phyloP scores from a whole-genome alignment of 2,113 vertebrate genomes.

The Anser cygnoides region DNA sequence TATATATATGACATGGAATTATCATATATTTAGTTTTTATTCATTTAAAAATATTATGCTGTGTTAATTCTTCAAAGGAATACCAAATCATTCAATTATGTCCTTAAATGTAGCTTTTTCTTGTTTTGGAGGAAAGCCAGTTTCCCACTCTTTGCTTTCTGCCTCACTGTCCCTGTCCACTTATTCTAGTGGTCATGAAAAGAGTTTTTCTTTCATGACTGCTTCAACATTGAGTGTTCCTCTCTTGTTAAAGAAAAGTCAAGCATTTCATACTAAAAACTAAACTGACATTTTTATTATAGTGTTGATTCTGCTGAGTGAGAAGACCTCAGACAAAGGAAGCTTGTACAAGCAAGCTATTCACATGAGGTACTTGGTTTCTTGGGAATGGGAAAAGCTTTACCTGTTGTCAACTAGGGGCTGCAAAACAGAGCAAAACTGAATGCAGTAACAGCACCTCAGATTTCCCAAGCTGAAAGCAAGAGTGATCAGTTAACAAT shows the following conservation, averaged over 20 bases:
- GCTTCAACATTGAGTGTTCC: conserved; percentile 56
- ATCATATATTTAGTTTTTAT: conserved; percentile 51
- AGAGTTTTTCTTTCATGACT: conserved; percentile 67
- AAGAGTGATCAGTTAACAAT: conserved; percentile 36
- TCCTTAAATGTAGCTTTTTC: conserved; percentile 52
- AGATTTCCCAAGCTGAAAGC: conserved; percentile 54
- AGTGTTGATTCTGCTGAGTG: conserved; percentile 62
- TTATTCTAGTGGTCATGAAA: conserved; percentile 69
- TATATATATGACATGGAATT: conserved; percentile 7
- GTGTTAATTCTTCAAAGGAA: conserved; percentile 62
- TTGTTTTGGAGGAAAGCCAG: conserved; percentile 58
- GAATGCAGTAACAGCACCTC: conserved; percentile 11
- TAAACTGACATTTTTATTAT: conserved; percentile 74
- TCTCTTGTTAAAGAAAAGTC: conserved; percentile 71
- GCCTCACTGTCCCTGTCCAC: conserved; percentile 51
- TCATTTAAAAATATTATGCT: conserved; percentile 57
- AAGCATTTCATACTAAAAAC: conserved; percentile 68
- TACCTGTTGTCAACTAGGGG: conserved; percentile 68
- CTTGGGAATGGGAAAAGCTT: conserved; percentile 69
- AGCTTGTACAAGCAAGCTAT: conserved; percentile 68
- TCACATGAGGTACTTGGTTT: conserved; percentile 64
- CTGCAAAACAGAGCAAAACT: conserved; percentile 57
- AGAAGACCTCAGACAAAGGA: conserved; percentile 72
- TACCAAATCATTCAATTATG: conserved; percentile 62
- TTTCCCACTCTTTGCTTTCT: conserved; percentile 63